Conservation (phyloP, 2,888 invertebrate genomes). For the Argynnis bischoffii region DNA sequence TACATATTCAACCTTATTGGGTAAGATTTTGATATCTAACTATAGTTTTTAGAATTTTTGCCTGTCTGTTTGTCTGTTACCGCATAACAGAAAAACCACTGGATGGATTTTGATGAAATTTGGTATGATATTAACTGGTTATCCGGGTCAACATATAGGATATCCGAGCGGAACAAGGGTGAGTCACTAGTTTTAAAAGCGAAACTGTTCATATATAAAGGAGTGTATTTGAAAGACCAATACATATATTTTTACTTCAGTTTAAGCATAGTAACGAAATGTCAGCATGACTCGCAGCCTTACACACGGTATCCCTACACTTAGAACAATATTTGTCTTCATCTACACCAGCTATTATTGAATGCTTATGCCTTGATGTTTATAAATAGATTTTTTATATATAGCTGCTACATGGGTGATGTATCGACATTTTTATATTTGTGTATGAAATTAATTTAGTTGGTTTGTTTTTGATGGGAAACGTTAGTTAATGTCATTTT, state of each 20-base stretch:
- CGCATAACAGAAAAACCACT: too few species aligned
- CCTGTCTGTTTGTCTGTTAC: too few species aligned
- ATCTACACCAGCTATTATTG: slow-evolving; percentile 34
- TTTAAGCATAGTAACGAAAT: background rate
- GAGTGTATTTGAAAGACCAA: background rate
- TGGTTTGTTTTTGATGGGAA: too few species aligned
- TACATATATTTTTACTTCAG: background rate
- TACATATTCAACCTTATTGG: background rate
- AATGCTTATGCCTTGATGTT: slow-evolving; percentile 38
- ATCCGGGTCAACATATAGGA: too few species aligned
- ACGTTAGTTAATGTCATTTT: too few species aligned
- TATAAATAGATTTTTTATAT: slow-evolving; percentile 36
- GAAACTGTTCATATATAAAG: background rate
- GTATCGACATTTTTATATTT: background rate
- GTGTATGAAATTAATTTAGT: background rate
- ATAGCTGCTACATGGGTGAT: slow-evolving; percentile 2
- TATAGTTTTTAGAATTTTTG: too few species aligned
- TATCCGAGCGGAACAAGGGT: too few species aligned
- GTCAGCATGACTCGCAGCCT: slow-evolving; percentile 30
- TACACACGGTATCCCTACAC: slow-evolving; percentile 14
- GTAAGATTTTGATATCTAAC: background rate
- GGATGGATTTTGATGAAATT: too few species aligned
- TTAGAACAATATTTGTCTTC: slow-evolving; percentile 39
- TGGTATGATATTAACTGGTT: too few species aligned
- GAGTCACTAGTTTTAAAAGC: too few species aligned